Conservation (phyloP, 2,797 vertebrate species). For the Amniataba percoides region DNA sequence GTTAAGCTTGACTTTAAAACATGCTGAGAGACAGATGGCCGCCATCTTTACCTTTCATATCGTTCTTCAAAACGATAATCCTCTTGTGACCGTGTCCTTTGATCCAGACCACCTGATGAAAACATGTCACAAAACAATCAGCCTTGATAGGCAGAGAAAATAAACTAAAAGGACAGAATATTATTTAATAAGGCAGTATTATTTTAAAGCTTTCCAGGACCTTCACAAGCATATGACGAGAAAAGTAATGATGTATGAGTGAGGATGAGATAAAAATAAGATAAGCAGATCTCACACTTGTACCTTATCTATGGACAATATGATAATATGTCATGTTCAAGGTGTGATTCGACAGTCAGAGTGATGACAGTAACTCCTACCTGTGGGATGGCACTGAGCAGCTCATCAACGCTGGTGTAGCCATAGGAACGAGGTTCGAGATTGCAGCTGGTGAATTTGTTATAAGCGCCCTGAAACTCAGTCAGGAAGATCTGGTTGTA, state of each 20-base stretch:
- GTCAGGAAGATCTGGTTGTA: conserved; percentile 98
- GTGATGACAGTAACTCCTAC: conserved; percentile 68
- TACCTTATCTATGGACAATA: neutral
- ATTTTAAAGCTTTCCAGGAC: neutral
- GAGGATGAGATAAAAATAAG: neutral
- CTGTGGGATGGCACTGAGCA: conserved; percentile 94
- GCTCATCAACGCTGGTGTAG: conserved; percentile 90
- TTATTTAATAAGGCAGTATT: neutral
- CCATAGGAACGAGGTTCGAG: conserved; percentile 91
- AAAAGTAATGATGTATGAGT: neutral
- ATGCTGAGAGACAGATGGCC: neutral
- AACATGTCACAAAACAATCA: conserved; percentile 6
- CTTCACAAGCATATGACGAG: neutral
- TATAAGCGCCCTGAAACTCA: conserved; percentile 92
- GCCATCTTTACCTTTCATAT: conserved; percentile 94
- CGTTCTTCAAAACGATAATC: conserved; percentile 98
- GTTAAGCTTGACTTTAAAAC: neutral
- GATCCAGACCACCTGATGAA: conserved; percentile 95
- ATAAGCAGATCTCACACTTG: neutral
- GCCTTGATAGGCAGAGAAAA: neutral
- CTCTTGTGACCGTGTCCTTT: conserved; percentile 98
- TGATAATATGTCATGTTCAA: neutral
- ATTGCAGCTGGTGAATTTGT: conserved; percentile 91
- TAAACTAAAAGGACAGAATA: neutral
- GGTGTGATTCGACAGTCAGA: neutral